Conservation (phyloP, 1,140 invertebrate genomes). For the Vollenhovia emeryi region DNA sequence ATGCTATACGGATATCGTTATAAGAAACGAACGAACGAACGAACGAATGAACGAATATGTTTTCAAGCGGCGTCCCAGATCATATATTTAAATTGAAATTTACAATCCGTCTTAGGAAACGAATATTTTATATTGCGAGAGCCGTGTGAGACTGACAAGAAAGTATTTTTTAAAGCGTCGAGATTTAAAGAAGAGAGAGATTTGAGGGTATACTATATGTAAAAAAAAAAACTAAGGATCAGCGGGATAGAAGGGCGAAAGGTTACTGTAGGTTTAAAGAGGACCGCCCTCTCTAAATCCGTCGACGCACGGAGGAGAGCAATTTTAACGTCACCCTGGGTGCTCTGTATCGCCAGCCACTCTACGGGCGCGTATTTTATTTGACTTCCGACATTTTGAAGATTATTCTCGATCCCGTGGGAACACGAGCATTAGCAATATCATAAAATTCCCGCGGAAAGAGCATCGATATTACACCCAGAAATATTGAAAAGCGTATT, state of each 20-base stretch:
- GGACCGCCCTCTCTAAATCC: neutral
- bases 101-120: neutral
- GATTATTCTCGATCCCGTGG: neutral
- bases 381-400: neutral
- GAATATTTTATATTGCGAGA: neutral
- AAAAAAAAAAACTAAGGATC: neutral
- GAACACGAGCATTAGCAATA: neutral
- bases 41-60: neutral
- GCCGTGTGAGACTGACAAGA: neutral
- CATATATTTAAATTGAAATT: neutral
- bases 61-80: neutral
- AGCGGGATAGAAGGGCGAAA: neutral
- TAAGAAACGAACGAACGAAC: slow-evolving; percentile 4
- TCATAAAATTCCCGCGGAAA: neutral
- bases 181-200: neutral
- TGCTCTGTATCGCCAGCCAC: slow-evolving; percentile 23
- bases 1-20: neutral
- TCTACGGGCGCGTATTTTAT: slow-evolving; percentile 13
- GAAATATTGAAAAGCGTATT: neutral
- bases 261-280: neutral
- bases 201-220: neutral
- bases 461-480: neutral
- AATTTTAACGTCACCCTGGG: slow-evolving; percentile 5
- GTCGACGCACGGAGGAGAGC: neutral
- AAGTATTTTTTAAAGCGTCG: neutral